Conservation (phyloP, 2,797 vertebrate species). For the Oryzias sinensis region DNA sequence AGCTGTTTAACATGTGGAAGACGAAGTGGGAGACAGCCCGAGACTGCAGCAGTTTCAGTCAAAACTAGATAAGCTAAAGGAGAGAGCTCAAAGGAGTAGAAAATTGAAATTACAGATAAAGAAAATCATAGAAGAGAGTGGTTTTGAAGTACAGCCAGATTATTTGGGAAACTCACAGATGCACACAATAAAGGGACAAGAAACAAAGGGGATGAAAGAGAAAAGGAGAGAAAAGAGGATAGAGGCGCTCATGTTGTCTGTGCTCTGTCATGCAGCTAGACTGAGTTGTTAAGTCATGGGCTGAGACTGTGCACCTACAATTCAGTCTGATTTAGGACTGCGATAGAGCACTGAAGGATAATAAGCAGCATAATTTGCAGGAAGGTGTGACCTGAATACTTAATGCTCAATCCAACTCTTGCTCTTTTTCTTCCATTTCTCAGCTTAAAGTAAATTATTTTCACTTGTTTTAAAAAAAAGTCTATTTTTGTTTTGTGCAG, state of each 20-base stretch:
- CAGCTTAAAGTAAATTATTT: constrained; percentile 35
- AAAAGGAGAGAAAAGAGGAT: constrained; percentile 15
- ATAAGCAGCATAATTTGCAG: constrained; percentile 74
- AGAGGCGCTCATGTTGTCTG: constrained; percentile 37
- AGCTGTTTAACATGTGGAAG: constrained; percentile 5
- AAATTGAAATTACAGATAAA: constrained; percentile 47
- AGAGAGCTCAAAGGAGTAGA: constrained; percentile 29
- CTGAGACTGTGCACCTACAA: constrained; percentile 64
- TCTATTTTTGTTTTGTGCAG: too few relatives aligned
- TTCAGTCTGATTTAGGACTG: constrained; percentile 69
- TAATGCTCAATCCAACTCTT: constrained; percentile 47
- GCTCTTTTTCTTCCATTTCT: constrained; percentile 9
- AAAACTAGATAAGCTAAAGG: constrained; percentile 32
- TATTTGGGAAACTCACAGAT: constrained; percentile 13
- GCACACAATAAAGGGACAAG: constrained; percentile 4
- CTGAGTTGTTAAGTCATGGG: constrained; percentile 48
- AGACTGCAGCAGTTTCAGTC: constrained; percentile 17
- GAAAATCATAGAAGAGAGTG: constrained; percentile 22
- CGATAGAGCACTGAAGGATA: constrained; percentile 66
- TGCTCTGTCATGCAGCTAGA: constrained; percentile 46
- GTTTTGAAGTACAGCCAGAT: constrained; percentile 24
- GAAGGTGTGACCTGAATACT: constrained; percentile 68
- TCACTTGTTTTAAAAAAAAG: constrained; percentile 7
- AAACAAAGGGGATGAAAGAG: constrained; percentile 36
- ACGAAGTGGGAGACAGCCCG: not conserved